Evolutionary conservation across 1,140 invertebrate species (phyloP).

Genomic region (Watersipora subatra): DNA sequence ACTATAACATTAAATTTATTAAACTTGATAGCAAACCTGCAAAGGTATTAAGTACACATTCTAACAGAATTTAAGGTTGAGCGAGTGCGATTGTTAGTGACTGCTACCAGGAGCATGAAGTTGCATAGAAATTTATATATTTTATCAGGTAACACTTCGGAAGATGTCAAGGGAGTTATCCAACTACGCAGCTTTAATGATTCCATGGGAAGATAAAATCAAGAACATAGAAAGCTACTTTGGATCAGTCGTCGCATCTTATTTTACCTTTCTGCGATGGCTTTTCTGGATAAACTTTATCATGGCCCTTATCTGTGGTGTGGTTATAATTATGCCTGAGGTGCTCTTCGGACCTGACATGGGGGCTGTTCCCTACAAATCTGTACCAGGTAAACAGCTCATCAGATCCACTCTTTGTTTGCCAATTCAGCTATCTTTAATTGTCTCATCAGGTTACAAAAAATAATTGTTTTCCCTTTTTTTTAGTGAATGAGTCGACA

Average conservation of each 20-base stretch:
- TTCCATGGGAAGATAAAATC: constrained; percentile 87
- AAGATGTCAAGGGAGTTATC: constrained; percentile 65
- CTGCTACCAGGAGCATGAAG: too few relatives aligned
- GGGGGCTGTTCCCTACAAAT: not conserved
- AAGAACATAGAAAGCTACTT: constrained; percentile 95
- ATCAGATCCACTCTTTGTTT: not conserved
- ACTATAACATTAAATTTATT: too few relatives aligned
- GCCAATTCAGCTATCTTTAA: not conserved
- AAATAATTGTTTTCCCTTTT: not conserved
- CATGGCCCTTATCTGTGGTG: constrained; percentile 65
- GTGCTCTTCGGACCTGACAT: constrained; percentile 42
- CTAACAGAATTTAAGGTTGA: too few relatives aligned
- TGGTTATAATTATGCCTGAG: constrained; percentile 85
- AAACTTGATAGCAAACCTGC: too few relatives aligned
- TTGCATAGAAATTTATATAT: too few relatives aligned
- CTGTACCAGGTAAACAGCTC: not conserved
- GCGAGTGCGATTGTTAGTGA: too few relatives aligned
- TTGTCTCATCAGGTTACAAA: not conserved
- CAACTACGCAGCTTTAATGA: constrained; percentile 68
- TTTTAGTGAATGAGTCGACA: not conserved
- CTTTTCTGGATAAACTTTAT: constrained; percentile 89
- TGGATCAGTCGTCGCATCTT: constrained; percentile 91
- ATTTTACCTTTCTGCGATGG: constrained; percentile 92
- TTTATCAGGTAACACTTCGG: constrained; percentile 39
- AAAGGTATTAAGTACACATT: too few relatives aligned